phyloP scores from a whole-genome alignment of 2,797 vertebrate genomes.

The Choloepus didactylus region DNA sequence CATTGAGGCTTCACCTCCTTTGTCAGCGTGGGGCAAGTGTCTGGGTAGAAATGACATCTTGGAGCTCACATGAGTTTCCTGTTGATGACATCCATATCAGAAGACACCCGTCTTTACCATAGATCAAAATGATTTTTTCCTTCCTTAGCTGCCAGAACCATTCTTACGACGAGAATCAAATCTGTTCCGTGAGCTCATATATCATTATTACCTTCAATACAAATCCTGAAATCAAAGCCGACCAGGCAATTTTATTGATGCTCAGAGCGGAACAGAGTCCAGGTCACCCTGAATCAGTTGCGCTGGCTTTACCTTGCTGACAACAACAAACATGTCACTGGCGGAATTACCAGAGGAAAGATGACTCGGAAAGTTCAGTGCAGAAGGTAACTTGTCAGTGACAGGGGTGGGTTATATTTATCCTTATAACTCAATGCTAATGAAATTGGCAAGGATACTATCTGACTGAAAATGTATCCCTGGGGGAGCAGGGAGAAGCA shows the following conservation, averaged over 20 bases:
- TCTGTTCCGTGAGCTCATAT: slow-evolving; percentile 40
- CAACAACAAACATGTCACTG: slow-evolving; percentile 79
- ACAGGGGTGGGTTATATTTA: slow-evolving; percentile 72
- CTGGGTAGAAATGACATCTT: neutral
- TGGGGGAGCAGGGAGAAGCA: neutral
- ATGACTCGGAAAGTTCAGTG: slow-evolving; percentile 75
- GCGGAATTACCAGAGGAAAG: slow-evolving; percentile 82
- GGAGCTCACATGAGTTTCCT: slow-evolving; percentile 28
- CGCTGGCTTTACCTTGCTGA: slow-evolving; percentile 66
- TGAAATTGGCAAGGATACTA: slow-evolving; percentile 51
- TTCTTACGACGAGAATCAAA: slow-evolving; percentile 75
- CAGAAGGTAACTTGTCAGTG: slow-evolving; percentile 71
- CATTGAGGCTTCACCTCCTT: neutral
- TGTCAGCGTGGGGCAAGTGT: neutral
- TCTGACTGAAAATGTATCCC: slow-evolving; percentile 57
- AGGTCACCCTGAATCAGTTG: slow-evolving; percentile 82
- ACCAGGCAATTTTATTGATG: slow-evolving; percentile 83
- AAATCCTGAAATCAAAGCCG: slow-evolving; percentile 82
- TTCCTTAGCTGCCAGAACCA: slow-evolving; percentile 72
- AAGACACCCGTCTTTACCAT: slow-evolving; percentile 39
- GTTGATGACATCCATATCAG: slow-evolving; percentile 30
- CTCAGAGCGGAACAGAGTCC: slow-evolving; percentile 65
- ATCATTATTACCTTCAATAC: slow-evolving; percentile 81
- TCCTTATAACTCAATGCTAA: slow-evolving; percentile 68
- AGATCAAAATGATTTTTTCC: slow-evolving; percentile 58